Conservation (phyloP, 2,797 vertebrate genomes). For the Lacerta viridis region DNA sequence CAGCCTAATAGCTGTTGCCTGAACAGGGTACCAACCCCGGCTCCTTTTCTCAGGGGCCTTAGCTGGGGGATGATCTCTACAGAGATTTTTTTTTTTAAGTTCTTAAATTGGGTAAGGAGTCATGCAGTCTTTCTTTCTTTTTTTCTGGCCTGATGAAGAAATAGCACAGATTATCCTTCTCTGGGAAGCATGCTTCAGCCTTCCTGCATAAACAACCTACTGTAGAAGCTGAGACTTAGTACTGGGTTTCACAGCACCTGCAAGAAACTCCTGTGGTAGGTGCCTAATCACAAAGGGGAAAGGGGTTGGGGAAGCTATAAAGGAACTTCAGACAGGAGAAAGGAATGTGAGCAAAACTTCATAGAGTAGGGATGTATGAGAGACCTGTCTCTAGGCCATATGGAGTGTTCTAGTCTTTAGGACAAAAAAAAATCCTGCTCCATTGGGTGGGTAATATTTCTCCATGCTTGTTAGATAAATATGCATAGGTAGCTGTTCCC, state of each 20-base stretch:
- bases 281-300: conserved; percentile 39
- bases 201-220: neutral
- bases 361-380: conserved; percentile 52
- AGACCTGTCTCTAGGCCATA: conserved; percentile 44
- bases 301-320: conserved; percentile 48
- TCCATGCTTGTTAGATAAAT: conserved; percentile 8
- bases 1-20: conserved; percentile 84
- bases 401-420: conserved; percentile 45
- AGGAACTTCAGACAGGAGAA: conserved; percentile 55
- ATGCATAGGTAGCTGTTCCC: conserved; percentile 41
- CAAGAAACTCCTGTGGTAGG: conserved; percentile 52
- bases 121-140: conserved; percentile 68
- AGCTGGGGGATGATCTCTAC: conserved; percentile 73
- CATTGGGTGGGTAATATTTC: conserved; percentile 43
- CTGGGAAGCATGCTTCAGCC: conserved; percentile 58
- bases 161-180: conserved; percentile 65
- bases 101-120: conserved; percentile 78
- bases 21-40: conserved; percentile 77
- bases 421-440: conserved; percentile 16
- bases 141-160: conserved; percentile 65
- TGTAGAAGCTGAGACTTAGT: conserved; percentile 58
- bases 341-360: conserved; percentile 60
- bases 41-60: conserved; percentile 74
- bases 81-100: conserved; percentile 67
- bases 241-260: conserved; percentile 47